These are phyloP conservation scores for Dugesia japonica DNA, from an alignment of 2,888 invertebrate genomes.

Conservation along the genomic window DNA sequence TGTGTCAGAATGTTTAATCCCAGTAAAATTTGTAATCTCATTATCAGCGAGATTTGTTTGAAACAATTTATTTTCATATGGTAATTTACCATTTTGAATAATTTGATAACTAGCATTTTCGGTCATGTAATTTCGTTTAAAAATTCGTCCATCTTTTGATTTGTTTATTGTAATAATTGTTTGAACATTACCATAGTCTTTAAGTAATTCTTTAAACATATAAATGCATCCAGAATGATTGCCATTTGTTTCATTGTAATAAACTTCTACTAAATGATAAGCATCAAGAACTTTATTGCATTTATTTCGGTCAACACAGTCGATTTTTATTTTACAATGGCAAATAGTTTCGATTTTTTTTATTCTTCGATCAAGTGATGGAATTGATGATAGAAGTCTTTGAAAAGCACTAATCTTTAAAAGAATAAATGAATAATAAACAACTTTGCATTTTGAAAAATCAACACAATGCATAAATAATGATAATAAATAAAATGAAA, in stretches of 20 bases:
- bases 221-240: conserved; percentile 2
- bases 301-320: neutral
- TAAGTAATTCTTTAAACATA: neutral
- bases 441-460: neutral
- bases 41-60: neutral
- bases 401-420: neutral
- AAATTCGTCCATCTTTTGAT: neutral
- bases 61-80: too few relatives aligned
- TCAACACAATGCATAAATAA: conserved; percentile 20
- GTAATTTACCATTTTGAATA: neutral
- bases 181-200: neutral
- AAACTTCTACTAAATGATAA: neutral
- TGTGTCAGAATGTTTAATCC: too few relatives aligned
- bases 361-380: neutral
- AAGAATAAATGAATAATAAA: conserved; percentile 4
- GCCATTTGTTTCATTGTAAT: neutral
- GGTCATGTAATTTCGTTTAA: neutral
- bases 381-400: neutral
- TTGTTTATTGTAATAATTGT: neutral
- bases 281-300: neutral
- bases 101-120: neutral
- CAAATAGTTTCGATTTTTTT: conserved; percentile 20
- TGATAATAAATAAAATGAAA: neutral
- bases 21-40: neutral
- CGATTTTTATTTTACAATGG: neutral